Evolutionary conservation across 2,888 invertebrate genomes (phyloP).

Genomic region (Gisinianus flammeolus): DNA sequence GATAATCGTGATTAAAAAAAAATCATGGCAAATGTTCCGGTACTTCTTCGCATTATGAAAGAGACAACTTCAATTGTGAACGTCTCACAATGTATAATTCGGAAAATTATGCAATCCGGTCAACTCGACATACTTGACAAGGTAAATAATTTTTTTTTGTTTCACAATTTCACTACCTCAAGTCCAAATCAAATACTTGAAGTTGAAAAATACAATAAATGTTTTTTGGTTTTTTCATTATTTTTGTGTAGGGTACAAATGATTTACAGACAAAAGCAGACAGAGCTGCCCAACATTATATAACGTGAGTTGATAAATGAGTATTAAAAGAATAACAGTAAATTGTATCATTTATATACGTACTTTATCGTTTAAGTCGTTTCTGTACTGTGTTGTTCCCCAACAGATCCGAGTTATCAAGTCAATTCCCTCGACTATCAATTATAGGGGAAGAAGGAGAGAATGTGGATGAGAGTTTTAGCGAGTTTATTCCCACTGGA

Average conservation of each 20-base stretch:
- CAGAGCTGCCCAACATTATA: constrained; percentile 90
- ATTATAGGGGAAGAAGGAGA: constrained; percentile 91
- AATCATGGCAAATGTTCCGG: constrained; percentile 65
- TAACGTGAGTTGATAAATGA: too few relatives aligned
- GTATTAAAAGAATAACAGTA: too few relatives aligned
- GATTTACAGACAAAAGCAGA: constrained; percentile 99
- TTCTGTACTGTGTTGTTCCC: too few relatives aligned
- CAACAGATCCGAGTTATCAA: constrained; percentile 80
- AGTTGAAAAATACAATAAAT: constrained; percentile 20
- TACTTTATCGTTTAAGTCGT: too few relatives aligned
- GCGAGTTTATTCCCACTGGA: constrained; percentile 10
- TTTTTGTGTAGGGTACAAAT: constrained; percentile 74
- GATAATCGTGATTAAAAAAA: too few relatives aligned
- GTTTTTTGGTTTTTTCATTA: too few relatives aligned
- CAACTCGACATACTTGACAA: constrained; percentile 92
- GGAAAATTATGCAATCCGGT: constrained; percentile 88
- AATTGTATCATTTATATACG: too few relatives aligned
- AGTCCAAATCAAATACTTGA: constrained; percentile 34
- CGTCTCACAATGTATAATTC: constrained; percentile 77
- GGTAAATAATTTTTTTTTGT: constrained; percentile 67
- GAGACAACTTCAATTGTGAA: constrained; percentile 66
- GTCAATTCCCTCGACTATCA: constrained; percentile 80
- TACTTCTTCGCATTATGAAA: constrained; percentile 75
- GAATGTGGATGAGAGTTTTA: constrained; percentile 60
- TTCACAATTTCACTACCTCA: constrained; percentile 23